phyloP scores from a whole-genome alignment of 2,888 invertebrate species.

The Lasioglossum leucozonium region DNA sequence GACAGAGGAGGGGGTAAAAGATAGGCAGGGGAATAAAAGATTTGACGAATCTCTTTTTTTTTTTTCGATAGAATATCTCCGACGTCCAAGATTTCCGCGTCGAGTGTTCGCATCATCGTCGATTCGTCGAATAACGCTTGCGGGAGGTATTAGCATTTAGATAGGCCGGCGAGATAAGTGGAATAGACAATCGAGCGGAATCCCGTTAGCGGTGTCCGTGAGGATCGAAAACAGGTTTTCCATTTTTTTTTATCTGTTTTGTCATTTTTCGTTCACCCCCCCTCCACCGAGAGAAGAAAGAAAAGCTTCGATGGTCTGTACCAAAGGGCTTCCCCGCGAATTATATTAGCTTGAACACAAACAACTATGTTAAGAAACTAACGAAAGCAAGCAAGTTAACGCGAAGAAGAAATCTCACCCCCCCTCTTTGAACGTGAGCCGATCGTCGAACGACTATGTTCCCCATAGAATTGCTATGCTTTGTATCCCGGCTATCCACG shows the following conservation, averaged over 20 bases:
- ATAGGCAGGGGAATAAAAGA: slow-evolving; percentile 35
- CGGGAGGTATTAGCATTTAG: neutral
- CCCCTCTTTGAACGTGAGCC: neutral
- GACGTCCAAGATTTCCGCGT: slow-evolving; percentile 51
- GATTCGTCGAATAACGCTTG: slow-evolving; percentile 15
- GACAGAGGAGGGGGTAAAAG: slow-evolving; percentile 27
- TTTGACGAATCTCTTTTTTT: neutral
- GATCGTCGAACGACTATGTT: slow-evolving; percentile 6
- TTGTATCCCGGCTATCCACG: neutral
- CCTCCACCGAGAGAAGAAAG: slow-evolving; percentile 2
- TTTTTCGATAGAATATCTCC: slow-evolving; percentile 5
- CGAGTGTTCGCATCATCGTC: neutral
- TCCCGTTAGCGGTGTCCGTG: neutral
- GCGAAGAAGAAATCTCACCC: slow-evolving; percentile 39
- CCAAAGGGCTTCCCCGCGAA: slow-evolving; percentile 36
- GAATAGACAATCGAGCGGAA: slow-evolving; percentile 27
- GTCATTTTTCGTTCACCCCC: neutral
- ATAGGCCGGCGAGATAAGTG: neutral
- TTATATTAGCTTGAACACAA: slow-evolving; percentile 49
- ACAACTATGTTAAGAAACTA: slow-evolving; percentile 57
- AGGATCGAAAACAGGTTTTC: neutral
- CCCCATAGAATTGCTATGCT: neutral
- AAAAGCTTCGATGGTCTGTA: slow-evolving; percentile 35
- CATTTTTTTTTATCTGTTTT: neutral
- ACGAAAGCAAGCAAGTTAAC: slow-evolving; percentile 58